These are phyloP conservation scores for Tenualosa thibaudeaui DNA, from an alignment of 2,797 vertebrate genomes.

Conservation along the genomic window DNA sequence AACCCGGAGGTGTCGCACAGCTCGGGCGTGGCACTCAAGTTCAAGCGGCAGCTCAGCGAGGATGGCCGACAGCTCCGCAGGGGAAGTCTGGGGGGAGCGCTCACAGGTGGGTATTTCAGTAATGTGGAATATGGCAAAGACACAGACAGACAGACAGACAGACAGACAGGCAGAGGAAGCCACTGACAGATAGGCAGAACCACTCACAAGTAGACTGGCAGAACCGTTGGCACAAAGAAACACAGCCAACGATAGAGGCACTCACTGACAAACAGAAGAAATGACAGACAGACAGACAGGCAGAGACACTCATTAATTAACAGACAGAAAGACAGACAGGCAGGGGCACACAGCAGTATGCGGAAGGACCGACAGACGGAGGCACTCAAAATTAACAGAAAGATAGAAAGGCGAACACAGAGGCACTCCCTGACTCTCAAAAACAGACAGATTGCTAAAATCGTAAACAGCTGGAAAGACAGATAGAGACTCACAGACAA, in stretches of 20 bases:
- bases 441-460: too few species aligned
- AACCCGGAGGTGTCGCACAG: constrained; percentile 82
- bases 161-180: not conserved
- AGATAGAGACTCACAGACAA: too few species aligned
- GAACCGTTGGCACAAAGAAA: too few species aligned
- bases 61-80: constrained; percentile 84
- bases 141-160: not conserved
- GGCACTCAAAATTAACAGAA: not conserved
- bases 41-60: constrained; percentile 85
- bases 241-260: not conserved
- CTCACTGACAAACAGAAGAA: too few species aligned
- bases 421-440: too few species aligned
- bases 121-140: not conserved
- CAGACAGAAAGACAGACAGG: not conserved
- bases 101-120: constrained; percentile 79
- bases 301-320: not conserved
- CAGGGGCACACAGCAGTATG: not conserved
- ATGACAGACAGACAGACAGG: not conserved
- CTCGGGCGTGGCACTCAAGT: constrained; percentile 76
- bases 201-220: not conserved
- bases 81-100: constrained; percentile 90
- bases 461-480: too few species aligned
- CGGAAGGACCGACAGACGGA: not conserved
- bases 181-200: not conserved
- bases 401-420: not conserved